A percentile compares a stretch with the other conserved stretches of the same genome.
phyloP scores from a whole-genome alignment of 2,113 vertebrate species.

The Tricholaema leucomelas region DNA sequence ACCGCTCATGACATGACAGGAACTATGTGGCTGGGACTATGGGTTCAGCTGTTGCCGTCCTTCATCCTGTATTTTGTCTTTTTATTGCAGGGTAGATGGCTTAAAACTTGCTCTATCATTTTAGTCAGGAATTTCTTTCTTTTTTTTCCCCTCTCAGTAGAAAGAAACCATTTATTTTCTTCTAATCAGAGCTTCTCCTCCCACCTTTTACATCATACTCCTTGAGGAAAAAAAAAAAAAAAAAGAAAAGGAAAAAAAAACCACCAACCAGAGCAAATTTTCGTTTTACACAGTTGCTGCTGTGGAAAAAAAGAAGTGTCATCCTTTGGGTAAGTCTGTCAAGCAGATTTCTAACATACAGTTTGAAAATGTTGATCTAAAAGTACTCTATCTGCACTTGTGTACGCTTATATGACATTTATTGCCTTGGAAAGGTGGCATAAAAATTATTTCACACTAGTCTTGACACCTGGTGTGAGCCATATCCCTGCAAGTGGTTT shows the following conservation, averaged over 20 bases:
- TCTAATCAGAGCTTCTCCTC: neutral
- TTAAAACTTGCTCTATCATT: slow-evolving; percentile 62
- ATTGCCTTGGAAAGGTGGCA: slow-evolving; percentile 75
- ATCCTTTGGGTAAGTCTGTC: slow-evolving; percentile 61
- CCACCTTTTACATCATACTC: neutral
- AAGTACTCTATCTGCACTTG: slow-evolving; percentile 66
- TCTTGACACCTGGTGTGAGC: slow-evolving; percentile 38
- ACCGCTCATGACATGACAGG: neutral
- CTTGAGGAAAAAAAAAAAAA: neutral
- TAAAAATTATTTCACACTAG: slow-evolving; percentile 66
- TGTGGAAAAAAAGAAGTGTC: slow-evolving; percentile 62
- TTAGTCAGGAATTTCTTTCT: neutral
- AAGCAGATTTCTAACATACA: slow-evolving; percentile 61
- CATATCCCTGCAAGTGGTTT: neutral
- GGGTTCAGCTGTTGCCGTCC: slow-evolving; percentile 21
- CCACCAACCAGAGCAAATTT: slow-evolving; percentile 42
- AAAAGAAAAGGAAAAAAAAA: neutral
- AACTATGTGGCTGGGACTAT: neutral
- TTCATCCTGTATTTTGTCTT: slow-evolving; percentile 11
- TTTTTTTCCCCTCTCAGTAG: neutral
- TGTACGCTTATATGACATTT: slow-evolving; percentile 72
- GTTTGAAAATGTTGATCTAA: slow-evolving; percentile 61
- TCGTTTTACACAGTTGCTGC: slow-evolving; percentile 8
- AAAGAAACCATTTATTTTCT: slow-evolving; percentile 1
- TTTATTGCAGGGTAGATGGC: slow-evolving; percentile 21